Percentiles rank a stretch among this genome's conserved stretches.
These are phyloP conservation scores for Brachionus rotundiformis DNA, from an alignment of 1,140 invertebrate species.

Conservation along the genomic window DNA sequence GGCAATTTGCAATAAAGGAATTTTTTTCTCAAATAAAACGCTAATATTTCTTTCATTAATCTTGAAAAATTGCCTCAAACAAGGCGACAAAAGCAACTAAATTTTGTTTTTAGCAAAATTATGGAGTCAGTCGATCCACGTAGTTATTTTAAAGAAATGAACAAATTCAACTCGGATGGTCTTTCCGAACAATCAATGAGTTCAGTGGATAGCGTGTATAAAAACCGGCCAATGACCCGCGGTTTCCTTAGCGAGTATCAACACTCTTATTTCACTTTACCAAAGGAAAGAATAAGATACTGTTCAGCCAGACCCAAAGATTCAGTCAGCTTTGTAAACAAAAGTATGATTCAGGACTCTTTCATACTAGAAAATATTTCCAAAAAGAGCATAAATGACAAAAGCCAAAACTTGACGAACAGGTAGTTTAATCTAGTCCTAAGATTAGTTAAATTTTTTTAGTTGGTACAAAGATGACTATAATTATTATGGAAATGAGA, in stretches of 20 bases:
- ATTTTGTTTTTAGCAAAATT: background rate
- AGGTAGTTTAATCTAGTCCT: background rate
- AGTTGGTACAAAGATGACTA: slow-evolving; percentile 26
- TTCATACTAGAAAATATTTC: slow-evolving; percentile 19
- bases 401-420: background rate
- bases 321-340: background rate
- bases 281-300: slow-evolving; percentile 8
- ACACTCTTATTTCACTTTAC: slow-evolving; percentile 16
- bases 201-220: background rate
- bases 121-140: slow-evolving; percentile 32
- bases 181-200: background rate
- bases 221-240: slow-evolving; percentile 7
- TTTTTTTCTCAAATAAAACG: background rate
- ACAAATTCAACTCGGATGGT: slow-evolving; percentile 32
- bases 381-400: background rate
- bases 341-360: slow-evolving; percentile 23
- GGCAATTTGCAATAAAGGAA: background rate
- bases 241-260: slow-evolving; percentile 49
- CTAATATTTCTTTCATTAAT: background rate
- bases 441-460: background rate
- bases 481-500: slow-evolving; percentile 22
- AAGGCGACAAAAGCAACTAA: background rate
- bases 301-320: slow-evolving; percentile 18
- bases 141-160: slow-evolving; percentile 46
- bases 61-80: slow-evolving; percentile 10